Base-by-base conservation (phyloP, 1,140 invertebrate species). In the Drosophila cardini region DNA sequence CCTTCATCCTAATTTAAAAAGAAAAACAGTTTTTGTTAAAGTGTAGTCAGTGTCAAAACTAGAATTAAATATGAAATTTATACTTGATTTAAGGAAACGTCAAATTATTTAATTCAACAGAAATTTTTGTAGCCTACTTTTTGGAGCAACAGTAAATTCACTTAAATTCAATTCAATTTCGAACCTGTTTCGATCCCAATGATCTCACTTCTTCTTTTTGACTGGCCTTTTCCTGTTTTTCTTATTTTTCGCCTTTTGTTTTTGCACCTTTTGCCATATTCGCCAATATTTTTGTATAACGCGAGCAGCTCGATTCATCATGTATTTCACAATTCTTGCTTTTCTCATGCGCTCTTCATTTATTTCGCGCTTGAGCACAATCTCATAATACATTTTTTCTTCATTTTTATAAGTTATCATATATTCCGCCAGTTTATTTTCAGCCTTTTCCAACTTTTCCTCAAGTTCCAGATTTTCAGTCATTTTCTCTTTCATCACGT, bases 231-330 rank as follows among this genome's bases (percentile, higher is more conserved):
- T 5, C n/a, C 5, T 26, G 5, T 4, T 3, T 4, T 26, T 26
- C 8, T 38, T 45, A 1, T 5, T 7, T 55, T 62, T 40, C 32
- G 4, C 0, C 15, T 69, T 70, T 11, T 76, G 76, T 15, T 65
- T 70, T 11, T 76, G 78, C 26, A 45, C 45, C 13, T 43, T 82
- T 40, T 74, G 73, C 83, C 83, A 86, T 16, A 62, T 50, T 7
- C 46, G 64, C 83, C 83, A 86, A 43, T 82, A 86, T n/a, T 42
- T 68, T 68, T 87, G 84, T 30, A 87, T 87, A 63, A 69, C 78
- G 3, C 26, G 9, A 13, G 84, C 84, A 1, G 84, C 84, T 18
- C 80, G 73, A 21, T 87, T 72, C 73, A 87, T 80, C 16, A 55
- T 68, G 6, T 21, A 75, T 0, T 9, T 72, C 1, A 48, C 9